Evolutionary conservation across 2,888 invertebrate genomes (phyloP), one percentile per base, ranked within the genome.

Genomic region (Scaptodrosophila latifasciaeformis): DNA sequence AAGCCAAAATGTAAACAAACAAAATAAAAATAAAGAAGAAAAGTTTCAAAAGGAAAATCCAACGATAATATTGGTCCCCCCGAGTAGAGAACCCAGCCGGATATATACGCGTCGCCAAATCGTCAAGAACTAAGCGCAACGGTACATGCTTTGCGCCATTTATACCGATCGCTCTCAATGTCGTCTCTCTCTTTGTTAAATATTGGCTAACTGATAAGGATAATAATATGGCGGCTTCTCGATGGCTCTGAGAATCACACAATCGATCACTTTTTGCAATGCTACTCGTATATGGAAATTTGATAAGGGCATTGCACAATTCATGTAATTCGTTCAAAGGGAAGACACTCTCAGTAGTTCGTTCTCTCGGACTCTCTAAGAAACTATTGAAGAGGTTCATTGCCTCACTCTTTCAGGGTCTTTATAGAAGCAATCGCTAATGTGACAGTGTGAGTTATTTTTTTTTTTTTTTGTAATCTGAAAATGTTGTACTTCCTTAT

Each of bases 41-140:
- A n/a, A n/a, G n/a, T n/a, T n/a, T n/a, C n/a, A n/a, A n/a, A n/a
- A n/a, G n/a, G n/a, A n/a, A n/a, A n/a, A n/a, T n/a, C n/a, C n/a
- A n/a, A n/a, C n/a, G n/a, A n/a, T n/a, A n/a, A n/a, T n/a, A n/a
- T n/a, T n/a, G n/a, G n/a, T n/a, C n/a, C n/a, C 24, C 24, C 24
- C 24, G 24, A 3, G 24, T 3, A 42, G 40, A 27, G 44, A 46
- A 37, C 24, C 55, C 40, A n/a, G 47, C 40, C 52, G 54, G 67
- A 48, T 67, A 68, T 37, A 51, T 56, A 61, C 70, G 55, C 76
- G 57, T 50, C 59, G 72, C 49, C 62, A 59, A 70, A 54, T 59
- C 59, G 62, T 45, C 67, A 67, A 72, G 70, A 76, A 77, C 77
- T 77, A 78, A 77, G 65, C 65, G 57, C 57, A 58, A 54, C 51